These are phyloP conservation scores for Papilio protenor DNA, from an alignment of 2,888 invertebrate species.

Conservation along the genomic window DNA sequence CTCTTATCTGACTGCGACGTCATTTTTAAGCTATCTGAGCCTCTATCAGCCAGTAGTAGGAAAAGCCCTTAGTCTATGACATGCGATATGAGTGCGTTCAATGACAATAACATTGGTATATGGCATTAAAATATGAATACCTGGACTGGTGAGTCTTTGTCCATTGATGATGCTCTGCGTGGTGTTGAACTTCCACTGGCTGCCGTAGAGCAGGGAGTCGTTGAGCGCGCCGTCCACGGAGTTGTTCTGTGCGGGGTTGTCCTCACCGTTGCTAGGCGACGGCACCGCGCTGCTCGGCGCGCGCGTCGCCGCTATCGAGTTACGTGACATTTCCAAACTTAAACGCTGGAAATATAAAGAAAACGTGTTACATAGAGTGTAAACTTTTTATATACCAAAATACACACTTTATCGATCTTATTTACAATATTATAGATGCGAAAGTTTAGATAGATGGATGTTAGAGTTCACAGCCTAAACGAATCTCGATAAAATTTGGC, in stretches of 20 bases:
- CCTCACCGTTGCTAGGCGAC: constrained; percentile 55
- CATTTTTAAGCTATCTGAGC: no score
- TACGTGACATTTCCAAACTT: constrained; percentile 88
- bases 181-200: constrained; percentile 70
- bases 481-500: no score
- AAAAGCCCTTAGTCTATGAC: no score
- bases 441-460: no score
- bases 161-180: constrained; percentile 59
- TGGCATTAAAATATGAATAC: constrained; percentile 48
- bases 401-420: no score
- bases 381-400: neutral
- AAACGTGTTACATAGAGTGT: neutral
- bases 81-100: no score
- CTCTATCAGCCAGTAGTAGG: no score
- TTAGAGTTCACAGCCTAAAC: no score
- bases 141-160: constrained; percentile 63
- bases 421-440: no score
- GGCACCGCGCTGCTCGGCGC: constrained; percentile 54
- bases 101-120: no score
- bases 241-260: constrained; percentile 72
- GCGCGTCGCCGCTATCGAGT: constrained; percentile 85
- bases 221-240: constrained; percentile 69
- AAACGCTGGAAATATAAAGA: constrained; percentile 79
- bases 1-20: no score
- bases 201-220: constrained; percentile 63